Evolutionary conservation across 2,797 vertebrate species (phyloP), one percentile per base, ranked within the genome.

Genomic region (Rallus crepitans): DNA sequence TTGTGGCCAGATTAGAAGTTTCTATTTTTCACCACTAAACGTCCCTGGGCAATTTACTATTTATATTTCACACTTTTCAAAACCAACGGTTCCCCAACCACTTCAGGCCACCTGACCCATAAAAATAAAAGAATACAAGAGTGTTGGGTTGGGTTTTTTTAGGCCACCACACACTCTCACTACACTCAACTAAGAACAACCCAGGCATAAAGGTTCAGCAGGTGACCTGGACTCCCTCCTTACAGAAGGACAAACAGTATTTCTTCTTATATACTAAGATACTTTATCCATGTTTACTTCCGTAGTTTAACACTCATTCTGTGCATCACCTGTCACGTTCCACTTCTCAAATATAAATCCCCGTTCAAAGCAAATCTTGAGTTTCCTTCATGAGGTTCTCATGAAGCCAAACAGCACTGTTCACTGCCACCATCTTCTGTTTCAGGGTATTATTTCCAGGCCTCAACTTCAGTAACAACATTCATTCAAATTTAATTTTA

Each of bases 31-130:
- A 71, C 55, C 53, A 75, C 31, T 80, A 70, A 93, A 73, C 39
- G 37, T 90, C 75, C n/a, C 81, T 40, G 68, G 15, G 40, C 52
- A 75, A 80, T 92, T 71, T 91, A 63, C 90, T 94, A 93, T 91
- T 95, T 96, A 48, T 94, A 86, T 60, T 89, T 94, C 47, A 71
- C 78, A 88, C 55, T 82, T 91, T 42, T 60, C 56, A 89, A 94
- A 94, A 94, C 90, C 93, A 59, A 56, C 65, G 47, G 63, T 56
- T 83, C 60, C 47, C 63, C 70, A 90, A 73, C 39, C 70, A 90
- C 83, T 84, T 55, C 35, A 79, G 59, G 73, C 47, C 88, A 82
- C 28, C 80, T 66, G 81, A 94, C 39, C 47, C 17, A 3, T 48
- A 90, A 47, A 47, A 47, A 47, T 47, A 47, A 47, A 47, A 47